Conservation (phyloP, 2,888 invertebrate species). For the Amphimallon solstitiale region DNA sequence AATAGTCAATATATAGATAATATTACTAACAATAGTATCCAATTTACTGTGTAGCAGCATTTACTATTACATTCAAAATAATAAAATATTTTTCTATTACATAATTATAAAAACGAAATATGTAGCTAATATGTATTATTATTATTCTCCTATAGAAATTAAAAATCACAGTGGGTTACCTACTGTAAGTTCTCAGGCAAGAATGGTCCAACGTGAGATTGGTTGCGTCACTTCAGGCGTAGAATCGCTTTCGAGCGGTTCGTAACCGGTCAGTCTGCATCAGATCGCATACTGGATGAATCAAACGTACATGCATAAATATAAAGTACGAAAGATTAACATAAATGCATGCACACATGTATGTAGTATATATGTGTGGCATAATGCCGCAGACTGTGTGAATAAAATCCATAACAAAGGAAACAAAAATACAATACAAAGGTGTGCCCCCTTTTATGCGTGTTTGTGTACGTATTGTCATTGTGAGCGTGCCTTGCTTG, state of each 20-base stretch:
- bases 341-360: conserved; percentile 15
- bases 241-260: background rate
- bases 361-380: background rate
- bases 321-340: conserved; percentile 7
- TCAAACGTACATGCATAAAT: conserved; percentile 16
- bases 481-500: conserved; percentile 14
- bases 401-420: conserved; percentile 42
- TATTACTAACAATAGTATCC: no score
- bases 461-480: conserved; percentile 5
- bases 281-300: conserved; percentile 4
- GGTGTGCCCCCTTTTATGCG: conserved; percentile 36
- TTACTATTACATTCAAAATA: no score
- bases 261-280: background rate
- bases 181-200: no score
- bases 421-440: conserved; percentile 42
- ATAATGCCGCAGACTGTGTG: conserved; percentile 5
- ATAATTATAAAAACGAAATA: no score
- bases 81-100: no score
- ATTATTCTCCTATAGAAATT: no score
- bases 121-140: no score
- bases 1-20: no score
- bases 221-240: conserved; percentile 13
- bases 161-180: no score
- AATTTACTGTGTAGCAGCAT: no score
- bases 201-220: background rate